Base-by-base conservation (phyloP, 2,888 invertebrate species). In the Drosophila pullipes region DNA sequence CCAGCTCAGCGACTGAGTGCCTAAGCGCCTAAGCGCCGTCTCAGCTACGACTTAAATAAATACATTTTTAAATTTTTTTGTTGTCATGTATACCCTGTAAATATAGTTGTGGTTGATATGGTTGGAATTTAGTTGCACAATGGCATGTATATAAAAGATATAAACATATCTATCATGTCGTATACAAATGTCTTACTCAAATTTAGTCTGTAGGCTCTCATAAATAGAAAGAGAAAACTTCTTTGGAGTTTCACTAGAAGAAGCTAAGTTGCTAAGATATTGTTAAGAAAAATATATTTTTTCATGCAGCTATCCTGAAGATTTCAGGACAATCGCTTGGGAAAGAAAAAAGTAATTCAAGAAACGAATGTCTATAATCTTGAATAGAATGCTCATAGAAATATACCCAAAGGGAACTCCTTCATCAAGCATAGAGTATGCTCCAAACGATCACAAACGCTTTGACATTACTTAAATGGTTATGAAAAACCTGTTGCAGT, bases 401-500 rank as follows among this genome's bases (percentile, higher is more conserved):
- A 50, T 50, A 50, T 50, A 28, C 7, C 47, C 47, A 47, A 47
- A 25, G 25, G 7, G 6, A 28, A 25, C 22, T 16, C 13, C 2
- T 22, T 53, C 2, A 18, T 13, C 6, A 11, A 13, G 1, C 53
- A 41, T 44, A 50, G 35, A 41, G 71, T 31, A 75, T 75, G 39
- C 57, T 1, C 1, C n/a, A 63, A 54, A 59, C 47, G 18, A n/a
- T 35, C 52, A 67, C 16, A 30, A 55, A 18, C 6, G 52, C 5
- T 35, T 35, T 35, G 10, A 11, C 18, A 49, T 18, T 1, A n/a
- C 35, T 52, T 25, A 47, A 55, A 54, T 68, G 50, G 35, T 55
- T 53, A 35, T 60, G 66, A 25, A 87, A 87, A 87, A 87, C 87
- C 87, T 76, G 87, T 85, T 85, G 78, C 77, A 67, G 66, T 75